Evolutionary conservation across 2,888 invertebrate species (phyloP).

Genomic region (Drosophila paramelanica): DNA sequence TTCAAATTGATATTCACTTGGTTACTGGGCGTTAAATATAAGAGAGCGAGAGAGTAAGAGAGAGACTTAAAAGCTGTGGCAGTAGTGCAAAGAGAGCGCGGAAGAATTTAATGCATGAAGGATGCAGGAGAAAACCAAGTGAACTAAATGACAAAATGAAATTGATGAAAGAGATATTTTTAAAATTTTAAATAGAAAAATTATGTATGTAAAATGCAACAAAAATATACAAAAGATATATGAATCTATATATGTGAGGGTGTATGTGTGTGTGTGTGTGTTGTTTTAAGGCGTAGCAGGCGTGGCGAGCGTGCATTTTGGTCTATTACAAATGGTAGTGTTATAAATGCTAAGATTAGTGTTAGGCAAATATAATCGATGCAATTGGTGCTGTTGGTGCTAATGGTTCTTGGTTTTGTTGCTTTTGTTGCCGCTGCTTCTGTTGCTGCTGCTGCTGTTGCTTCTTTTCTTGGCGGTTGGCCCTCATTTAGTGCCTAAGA

Average conservation of each 20-base stretch:
- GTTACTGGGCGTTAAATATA: neutral
- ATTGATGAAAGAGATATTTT: neutral
- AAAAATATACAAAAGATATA: constrained; percentile 6
- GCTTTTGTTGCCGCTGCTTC: constrained; percentile 5
- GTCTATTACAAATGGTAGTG: constrained; percentile 29
- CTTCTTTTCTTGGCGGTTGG: neutral
- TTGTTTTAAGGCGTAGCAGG: constrained; percentile 5
- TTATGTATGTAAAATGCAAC: neutral
- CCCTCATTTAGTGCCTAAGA: constrained; percentile 78
- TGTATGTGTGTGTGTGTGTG: neutral
- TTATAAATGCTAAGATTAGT: constrained; percentile 19
- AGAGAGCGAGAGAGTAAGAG: neutral
- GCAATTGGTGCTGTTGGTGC: constrained; percentile 24
- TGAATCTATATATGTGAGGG: neutral
- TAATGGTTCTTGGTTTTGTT: constrained; percentile 6
- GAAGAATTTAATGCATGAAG: neutral
- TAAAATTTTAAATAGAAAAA: no score
- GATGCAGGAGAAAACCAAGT: neutral
- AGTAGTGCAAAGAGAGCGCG: neutral
- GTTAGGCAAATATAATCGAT: constrained; percentile 20
- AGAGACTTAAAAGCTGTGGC: constrained; percentile 9
- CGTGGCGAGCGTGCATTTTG: constrained; percentile 4
- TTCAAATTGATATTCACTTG: constrained; percentile 17
- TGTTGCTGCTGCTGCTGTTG: constrained; percentile 3
- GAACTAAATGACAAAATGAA: constrained; percentile 3